phyloP scores from a whole-genome alignment of 2,888 invertebrate species.

The Xestia xanthographa region DNA sequence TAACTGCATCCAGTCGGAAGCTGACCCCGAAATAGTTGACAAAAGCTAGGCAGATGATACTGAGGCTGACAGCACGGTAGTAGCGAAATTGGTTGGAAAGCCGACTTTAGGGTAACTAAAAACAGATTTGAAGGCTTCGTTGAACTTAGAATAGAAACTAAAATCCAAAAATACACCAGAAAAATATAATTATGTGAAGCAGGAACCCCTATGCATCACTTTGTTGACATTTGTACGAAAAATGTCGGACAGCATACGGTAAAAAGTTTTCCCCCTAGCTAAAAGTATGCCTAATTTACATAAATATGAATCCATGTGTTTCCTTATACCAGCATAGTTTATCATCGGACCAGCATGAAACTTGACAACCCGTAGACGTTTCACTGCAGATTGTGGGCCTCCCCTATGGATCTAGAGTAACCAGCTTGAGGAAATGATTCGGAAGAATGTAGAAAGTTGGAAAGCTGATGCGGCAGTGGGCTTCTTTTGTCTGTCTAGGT shows the following conservation, averaged over 20 bases:
- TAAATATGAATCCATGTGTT: slow-evolving; percentile 54
- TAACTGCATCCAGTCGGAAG: neutral
- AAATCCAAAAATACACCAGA: neutral
- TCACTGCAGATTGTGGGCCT: slow-evolving; percentile 23
- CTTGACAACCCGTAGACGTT: slow-evolving; percentile 49
- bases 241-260: slow-evolving; percentile 53
- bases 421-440: neutral
- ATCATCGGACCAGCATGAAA: slow-evolving; percentile 47
- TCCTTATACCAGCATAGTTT: slow-evolving; percentile 51
- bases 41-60: neutral
- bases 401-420: slow-evolving; percentile 18
- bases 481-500: neutral
- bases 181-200: slow-evolving; percentile 7
- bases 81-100: neutral
- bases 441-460: neutral
- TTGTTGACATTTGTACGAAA: slow-evolving; percentile 30
- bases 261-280: slow-evolving; percentile 47
- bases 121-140: neutral
- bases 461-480: neutral
- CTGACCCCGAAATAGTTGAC: neutral
- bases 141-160: neutral
- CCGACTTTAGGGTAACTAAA: neutral
- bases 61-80: neutral
- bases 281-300: slow-evolving; percentile 45
- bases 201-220: slow-evolving; percentile 54